Base-by-base conservation (phyloP, 1,140 invertebrate species). In the Camponotus vicinus region DNA sequence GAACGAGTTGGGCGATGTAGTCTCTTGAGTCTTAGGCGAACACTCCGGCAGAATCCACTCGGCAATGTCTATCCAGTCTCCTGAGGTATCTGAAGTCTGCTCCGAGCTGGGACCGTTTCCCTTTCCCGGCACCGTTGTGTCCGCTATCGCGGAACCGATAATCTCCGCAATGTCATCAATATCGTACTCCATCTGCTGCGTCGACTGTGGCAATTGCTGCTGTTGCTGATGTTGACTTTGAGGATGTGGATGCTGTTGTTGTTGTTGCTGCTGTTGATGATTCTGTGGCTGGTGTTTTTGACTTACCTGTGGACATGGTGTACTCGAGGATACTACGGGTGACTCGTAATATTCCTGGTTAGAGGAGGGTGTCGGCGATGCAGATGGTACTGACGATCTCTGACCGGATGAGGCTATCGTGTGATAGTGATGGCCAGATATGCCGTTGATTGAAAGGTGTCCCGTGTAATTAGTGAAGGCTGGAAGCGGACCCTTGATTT, bases 161-260 rank as follows among this genome's bases (percentile, higher is more conserved):
- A 98, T 97, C 21, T 98, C 97, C 0, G 98, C 98, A 85, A 98
- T 98, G 89, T 98, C 98, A 85, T 98, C 98, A 90, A 98, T 98
- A 89, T 98, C 98, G 92, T 97, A 97, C 27, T 96, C 95, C 1
- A 95, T 93, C 21, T 88, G 97, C 96, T 94, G 97, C 76, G 93
- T 95, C 95, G 92, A 97, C 95, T 94, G 94, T 52, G 95, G 93
- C 78, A 96, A 61, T 85, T 96, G 27, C 27, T 27, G 91, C 1
- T 95, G 92, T 57, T 95, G 92, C 92, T 95, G 91, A 95, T 91
- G 92, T 82, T 93, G 88, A 77, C 95, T 77, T 64, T 94, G 88
- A 92, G 95, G 61, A 49, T 95, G 90, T 0, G 95, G 91, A 92
- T 79, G 97, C 95, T 91, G 96, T 94, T 89, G 91, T 55, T 94